These are phyloP conservation scores for Diacarnus erythraeanus DNA, from an alignment of 37 sponge, comb jelly and placozoan species.

Conservation along the genomic window DNA sequence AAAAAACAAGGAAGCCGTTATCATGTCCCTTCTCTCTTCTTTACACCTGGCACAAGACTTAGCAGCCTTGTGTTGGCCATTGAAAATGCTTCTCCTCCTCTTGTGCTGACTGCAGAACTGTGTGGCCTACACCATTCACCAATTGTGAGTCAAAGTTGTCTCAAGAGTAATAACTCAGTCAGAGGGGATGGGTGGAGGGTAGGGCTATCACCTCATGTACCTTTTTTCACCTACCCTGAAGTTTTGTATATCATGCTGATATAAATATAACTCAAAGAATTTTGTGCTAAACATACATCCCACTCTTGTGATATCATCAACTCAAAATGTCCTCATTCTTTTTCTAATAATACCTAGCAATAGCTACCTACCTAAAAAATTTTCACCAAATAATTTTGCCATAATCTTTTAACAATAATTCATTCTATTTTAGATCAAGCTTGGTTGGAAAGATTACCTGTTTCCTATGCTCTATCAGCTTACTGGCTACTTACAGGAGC, in stretches of 20 bases:
- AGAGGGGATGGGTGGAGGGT: too few relatives aligned
- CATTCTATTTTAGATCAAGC: constrained; percentile 51
- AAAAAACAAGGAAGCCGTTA: constrained; percentile 63
- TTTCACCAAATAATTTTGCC: background rate
- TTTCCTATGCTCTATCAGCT: constrained; percentile 14
- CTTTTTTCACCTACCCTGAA: too few relatives aligned
- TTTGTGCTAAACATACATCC: too few relatives aligned
- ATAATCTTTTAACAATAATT: too few relatives aligned
- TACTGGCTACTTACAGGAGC: constrained; percentile 7
- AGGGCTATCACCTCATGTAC: too few relatives aligned
- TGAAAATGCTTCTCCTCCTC: constrained; percentile 58
- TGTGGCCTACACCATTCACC: constrained; percentile 70
- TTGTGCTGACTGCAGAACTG: constrained; percentile 60
- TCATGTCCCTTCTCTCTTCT: constrained; percentile 61
- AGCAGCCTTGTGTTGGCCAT: constrained; percentile 45
- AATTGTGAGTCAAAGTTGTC: constrained; percentile 42
- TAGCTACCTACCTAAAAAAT: too few relatives aligned
- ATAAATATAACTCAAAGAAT: too few relatives aligned
- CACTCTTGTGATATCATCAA: too few relatives aligned
- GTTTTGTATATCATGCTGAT: too few relatives aligned
- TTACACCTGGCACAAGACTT: constrained; percentile 45
- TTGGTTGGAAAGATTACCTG: constrained; percentile 37
- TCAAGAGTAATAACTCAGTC: too few relatives aligned
- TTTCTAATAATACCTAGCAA: too few relatives aligned
- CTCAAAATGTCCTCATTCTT: too few relatives aligned